Evolutionary conservation across 2,888 invertebrate species (phyloP).

Genomic region (Microplitis manilae): DNA sequence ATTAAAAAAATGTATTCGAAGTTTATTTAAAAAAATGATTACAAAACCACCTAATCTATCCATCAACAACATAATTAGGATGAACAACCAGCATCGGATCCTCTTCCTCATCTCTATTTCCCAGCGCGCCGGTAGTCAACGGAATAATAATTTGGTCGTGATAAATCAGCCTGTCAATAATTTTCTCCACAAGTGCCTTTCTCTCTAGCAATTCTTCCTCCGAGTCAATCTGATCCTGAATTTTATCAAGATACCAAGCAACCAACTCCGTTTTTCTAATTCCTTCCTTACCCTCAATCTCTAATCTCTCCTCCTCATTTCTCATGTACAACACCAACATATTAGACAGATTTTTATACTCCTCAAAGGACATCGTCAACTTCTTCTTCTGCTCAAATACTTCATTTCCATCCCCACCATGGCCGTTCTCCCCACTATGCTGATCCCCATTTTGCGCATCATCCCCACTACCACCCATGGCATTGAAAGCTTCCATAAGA

Average conservation of each 20-base stretch:
- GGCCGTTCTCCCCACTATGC: slow-evolving; percentile 34
- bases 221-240: slow-evolving; percentile 89
- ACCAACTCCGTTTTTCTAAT: slow-evolving; percentile 86
- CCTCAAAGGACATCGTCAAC: slow-evolving; percentile 89
- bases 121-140: slow-evolving; percentile 76
- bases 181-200: slow-evolving; percentile 92
- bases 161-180: slow-evolving; percentile 91
- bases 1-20: too few species aligned
- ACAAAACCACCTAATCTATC: not conserved
- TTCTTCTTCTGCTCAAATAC: slow-evolving; percentile 78
- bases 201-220: slow-evolving; percentile 92
- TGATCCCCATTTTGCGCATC: slow-evolving; percentile 16
- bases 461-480: slow-evolving; percentile 42
- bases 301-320: slow-evolving; percentile 82
- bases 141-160: slow-evolving; percentile 89
- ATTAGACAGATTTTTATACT: slow-evolving; percentile 93
- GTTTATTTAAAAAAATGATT: too few species aligned
- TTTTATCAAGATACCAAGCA: slow-evolving; percentile 93
- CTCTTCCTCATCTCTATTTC: slow-evolving; percentile 78
- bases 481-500: slow-evolving; percentile 60
- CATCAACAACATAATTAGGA: slow-evolving; percentile 93
- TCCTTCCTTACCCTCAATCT: slow-evolving; percentile 78
- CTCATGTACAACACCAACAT: slow-evolving; percentile 93
- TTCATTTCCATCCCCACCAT: slow-evolving; percentile 50
- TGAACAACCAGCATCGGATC: slow-evolving; percentile 94